These are phyloP conservation scores for Bufo bufo DNA, from an alignment of 2,113 vertebrate species.

Conservation along the genomic window DNA sequence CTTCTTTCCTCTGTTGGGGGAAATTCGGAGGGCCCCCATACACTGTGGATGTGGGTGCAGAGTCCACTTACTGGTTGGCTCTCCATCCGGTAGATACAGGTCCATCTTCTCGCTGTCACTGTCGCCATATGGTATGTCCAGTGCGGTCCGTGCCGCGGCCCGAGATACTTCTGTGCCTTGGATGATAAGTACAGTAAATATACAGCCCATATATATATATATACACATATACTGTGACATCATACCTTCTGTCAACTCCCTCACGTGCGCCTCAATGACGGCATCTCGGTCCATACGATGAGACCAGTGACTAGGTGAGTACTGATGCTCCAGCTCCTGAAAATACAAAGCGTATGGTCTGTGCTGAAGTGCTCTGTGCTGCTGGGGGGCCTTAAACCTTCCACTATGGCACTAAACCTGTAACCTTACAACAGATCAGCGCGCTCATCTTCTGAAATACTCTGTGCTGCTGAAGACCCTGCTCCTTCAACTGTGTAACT, in stretches of 20 bases:
- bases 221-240: no score
- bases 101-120: slow-evolving; percentile 82
- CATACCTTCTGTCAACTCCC: slow-evolving; percentile 72
- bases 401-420: no score
- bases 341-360: not conserved
- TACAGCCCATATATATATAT: not conserved
- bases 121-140: slow-evolving; percentile 82
- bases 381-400: not conserved
- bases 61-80: slow-evolving; percentile 68
- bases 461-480: not conserved
- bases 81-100: slow-evolving; percentile 79
- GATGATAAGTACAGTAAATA: not conserved
- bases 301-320: slow-evolving; percentile 86
- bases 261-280: slow-evolving; percentile 75
- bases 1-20: no score
- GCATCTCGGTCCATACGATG: slow-evolving; percentile 76
- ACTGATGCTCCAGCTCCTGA: slow-evolving; percentile 84
- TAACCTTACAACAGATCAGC: not conserved
- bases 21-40: no score
- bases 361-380: not conserved
- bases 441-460: not conserved
- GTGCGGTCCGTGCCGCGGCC: slow-evolving; percentile 64
- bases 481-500: no score
- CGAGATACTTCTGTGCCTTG: slow-evolving; percentile 79
- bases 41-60: not conserved